Evolutionary conservation across 2,113 vertebrate species (phyloP), one percentile per base, ranked within the genome.

Genomic region (Gasterosteus aculeatus): DNA sequence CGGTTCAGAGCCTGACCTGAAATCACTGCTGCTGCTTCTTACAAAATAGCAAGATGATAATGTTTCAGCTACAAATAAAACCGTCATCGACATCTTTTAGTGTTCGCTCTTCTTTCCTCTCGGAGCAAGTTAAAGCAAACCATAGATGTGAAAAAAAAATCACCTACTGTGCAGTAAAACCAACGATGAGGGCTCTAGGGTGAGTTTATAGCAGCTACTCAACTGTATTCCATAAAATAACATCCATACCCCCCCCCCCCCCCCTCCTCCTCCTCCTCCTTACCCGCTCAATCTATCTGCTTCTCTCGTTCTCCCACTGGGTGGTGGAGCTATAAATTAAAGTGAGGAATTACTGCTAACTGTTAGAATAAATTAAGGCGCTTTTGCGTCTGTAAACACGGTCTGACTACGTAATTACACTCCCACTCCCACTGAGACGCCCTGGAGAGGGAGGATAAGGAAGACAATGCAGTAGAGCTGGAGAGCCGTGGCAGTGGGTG

Each of bases 331-430:
- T 92, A 94, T 95, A 94, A 95, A 95, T 95, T 95, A 94, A 94
- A 95, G 91, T 90, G 85, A 92, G 91, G 92, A 94, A 94, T 95
- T 95, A 95, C 93, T 90, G 92, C 94, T 94, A 95, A 93, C 94
- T 92, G 92, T 93, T 93, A 91, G 92, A 94, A 93, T 94, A 94
- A 94, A 94, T 95, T 94, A 94, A 92, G 88, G 91, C 84, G 82
- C 91, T 92, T 94, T 92, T 95, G 92, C 91, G 87, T 94, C 92
- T 94, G 94, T 94, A 94, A 94, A 95, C 93, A 94, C 90, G 63
- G 93, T 87, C 93, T 94, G 93, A 94, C 93, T 93, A 88, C 85
- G 87, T 94, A 94, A 95, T 95, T 95, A 94, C 91, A 93, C 89
- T 87, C 90, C 90, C 91, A 91, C 91, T 93, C 92, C 91, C 84